Evolutionary conservation across 2,888 invertebrate genomes (phyloP), one percentile per base, ranked within the genome.

Genomic region (Campoletis raptor): DNA sequence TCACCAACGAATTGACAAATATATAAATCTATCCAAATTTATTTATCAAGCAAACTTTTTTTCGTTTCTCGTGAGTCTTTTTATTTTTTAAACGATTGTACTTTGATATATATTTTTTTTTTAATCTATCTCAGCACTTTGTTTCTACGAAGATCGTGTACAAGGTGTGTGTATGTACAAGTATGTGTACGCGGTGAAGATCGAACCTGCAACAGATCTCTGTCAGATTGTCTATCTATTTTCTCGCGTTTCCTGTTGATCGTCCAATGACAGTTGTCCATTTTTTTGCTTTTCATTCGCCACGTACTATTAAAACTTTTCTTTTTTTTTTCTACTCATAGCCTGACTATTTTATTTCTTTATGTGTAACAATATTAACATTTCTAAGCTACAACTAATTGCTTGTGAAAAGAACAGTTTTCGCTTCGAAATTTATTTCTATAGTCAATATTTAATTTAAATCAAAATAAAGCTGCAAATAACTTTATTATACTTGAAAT

Each of bases 131-230:
- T 40, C 54, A 73, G 64, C 79, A 85, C 79, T 80, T n/a, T 83
- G 79, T 72, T 73, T 86, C 66, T 67, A 83, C 80, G 83, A 67
- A 70, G 83, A 64, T 76, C 57, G 81, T 78, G 84, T 83, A 78
- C 80, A 73, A 83, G 42, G 81, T 81, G 81, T 84, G 78, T 84
- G 84, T 84, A 84, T 78, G 81, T 81, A 77, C 81, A 83, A 80
- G 83, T 83, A 67, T 72, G 86, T 86, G 86, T 86, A 81, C 77
- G 86, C 86, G 86, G 81, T 86, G 86, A 86, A 78, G 86, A 52
- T 81, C 76, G 81, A 84, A 86, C 81, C 86, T 86, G 86, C 81
- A 86, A 86, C 86, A 86, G 73, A 86, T 81, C 84, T 84, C 86
- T 84, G 69, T 86, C 86, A 86, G 74, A 78, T 81, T 81, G 81